phyloP scores from a whole-genome alignment of 2,888 invertebrate species.

The Dryobotodes eremita region DNA sequence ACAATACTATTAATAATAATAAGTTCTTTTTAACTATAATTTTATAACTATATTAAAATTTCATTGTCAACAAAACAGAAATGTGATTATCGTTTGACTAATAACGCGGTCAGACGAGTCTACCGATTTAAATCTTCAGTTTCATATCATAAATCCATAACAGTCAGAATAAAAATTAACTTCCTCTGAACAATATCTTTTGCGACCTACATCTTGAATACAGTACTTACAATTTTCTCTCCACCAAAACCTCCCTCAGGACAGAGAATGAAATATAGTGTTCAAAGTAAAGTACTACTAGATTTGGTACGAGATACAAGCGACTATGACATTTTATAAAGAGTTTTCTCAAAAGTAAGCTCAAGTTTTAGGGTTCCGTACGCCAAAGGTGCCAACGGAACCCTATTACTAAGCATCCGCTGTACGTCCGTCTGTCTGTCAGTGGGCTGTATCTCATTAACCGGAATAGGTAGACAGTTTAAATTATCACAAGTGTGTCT shows the following conservation, averaged over 20 bases:
- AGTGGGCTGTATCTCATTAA: too few species aligned
- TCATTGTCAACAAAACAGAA: not conserved
- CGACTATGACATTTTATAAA: not conserved
- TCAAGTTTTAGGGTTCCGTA: too few species aligned
- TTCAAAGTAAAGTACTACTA: constrained; percentile 10
- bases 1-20: not conserved
- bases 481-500: too few species aligned
- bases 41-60: too few species aligned
- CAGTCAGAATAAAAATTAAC: not conserved
- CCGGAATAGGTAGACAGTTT: too few species aligned
- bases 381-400: too few species aligned
- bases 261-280: constrained; percentile 19
- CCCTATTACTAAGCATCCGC: too few species aligned
- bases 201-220: not conserved
- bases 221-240: constrained; percentile 15
- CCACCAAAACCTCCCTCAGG: constrained; percentile 20
- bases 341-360: not conserved
- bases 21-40: too few species aligned
- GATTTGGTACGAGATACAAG: not conserved
- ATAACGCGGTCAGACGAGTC: not conserved
- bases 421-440: too few species aligned
- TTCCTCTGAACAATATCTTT: not conserved
- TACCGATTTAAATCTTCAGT: not conserved
- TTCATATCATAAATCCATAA: not conserved
- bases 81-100: not conserved